These are phyloP conservation scores for Drosophila eohydei DNA, from an alignment of 2,888 invertebrate species.

Conservation along the genomic window DNA sequence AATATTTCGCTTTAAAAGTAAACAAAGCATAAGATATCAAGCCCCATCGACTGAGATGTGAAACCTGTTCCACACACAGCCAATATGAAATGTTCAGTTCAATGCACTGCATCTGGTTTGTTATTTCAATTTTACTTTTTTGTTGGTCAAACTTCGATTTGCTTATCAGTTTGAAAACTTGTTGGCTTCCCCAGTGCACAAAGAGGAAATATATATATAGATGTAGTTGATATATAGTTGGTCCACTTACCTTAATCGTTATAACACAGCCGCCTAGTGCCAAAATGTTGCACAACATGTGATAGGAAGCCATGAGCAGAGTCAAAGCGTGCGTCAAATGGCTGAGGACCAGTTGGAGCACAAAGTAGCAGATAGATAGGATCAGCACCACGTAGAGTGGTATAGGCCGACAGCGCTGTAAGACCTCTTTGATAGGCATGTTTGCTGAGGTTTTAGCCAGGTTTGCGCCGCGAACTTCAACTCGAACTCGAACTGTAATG, in stretches of 20 bases:
- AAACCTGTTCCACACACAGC: constrained; percentile 44
- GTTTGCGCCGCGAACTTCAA: background rate
- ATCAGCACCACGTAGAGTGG: constrained; percentile 90
- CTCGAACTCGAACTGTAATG: constrained; percentile 3
- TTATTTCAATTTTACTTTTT: background rate
- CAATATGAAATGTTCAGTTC: constrained; percentile 32
- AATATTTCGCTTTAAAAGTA: constrained; percentile 12
- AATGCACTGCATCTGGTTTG: constrained; percentile 42
- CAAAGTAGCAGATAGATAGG: constrained; percentile 91
- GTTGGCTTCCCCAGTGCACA: constrained; percentile 30
- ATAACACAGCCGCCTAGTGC: constrained; percentile 92
- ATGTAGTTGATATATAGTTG: constrained; percentile 5
- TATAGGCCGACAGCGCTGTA: constrained; percentile 90
- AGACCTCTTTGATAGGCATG: constrained; percentile 93
- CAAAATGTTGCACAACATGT: constrained; percentile 96
- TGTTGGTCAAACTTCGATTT: constrained; percentile 26
- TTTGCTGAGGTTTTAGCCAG: constrained; percentile 6
- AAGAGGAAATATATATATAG: background rate
- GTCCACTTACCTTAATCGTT: constrained; percentile 89
- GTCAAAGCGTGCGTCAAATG: constrained; percentile 96
- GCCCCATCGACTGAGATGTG: constrained; percentile 16
- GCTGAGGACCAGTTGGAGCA: constrained; percentile 93
- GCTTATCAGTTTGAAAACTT: constrained; percentile 53
- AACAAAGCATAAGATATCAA: constrained; percentile 18
- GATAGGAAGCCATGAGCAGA: constrained; percentile 95